Evolutionary conservation across 2,113 vertebrate species (phyloP).

Genomic region (Setophaga kirtlandii): DNA sequence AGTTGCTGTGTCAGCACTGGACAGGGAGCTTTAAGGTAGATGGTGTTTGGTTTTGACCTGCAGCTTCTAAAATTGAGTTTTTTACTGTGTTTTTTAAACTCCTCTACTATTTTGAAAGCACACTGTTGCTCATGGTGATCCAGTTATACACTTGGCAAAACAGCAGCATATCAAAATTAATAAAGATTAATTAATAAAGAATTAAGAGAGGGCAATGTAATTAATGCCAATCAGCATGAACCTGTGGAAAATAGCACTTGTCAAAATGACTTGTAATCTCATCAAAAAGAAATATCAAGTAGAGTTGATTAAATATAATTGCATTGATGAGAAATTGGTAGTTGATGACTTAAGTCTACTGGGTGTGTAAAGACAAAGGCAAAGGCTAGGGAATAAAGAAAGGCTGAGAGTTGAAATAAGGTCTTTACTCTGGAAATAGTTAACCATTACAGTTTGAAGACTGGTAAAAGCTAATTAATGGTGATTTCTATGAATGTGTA

Average conservation of each 20-base stretch:
- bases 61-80: background rate
- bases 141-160: background rate
- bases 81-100: background rate
- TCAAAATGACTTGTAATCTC: conserved; percentile 55
- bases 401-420: background rate
- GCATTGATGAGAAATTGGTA: conserved; percentile 6
- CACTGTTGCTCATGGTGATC: background rate
- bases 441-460: background rate
- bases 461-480: background rate
- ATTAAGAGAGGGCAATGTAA: conserved; percentile 40
- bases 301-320: conserved; percentile 62
- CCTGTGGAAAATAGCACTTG: conserved; percentile 31
- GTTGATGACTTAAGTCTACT: conserved; percentile 1
- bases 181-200: conserved; percentile 59
- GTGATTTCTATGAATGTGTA: background rate
- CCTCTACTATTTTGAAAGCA: background rate
- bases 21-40: background rate
- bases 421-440: background rate
- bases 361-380: background rate
- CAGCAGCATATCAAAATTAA: conserved; percentile 17
- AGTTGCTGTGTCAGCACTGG: background rate
- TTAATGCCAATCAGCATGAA: conserved; percentile 53
- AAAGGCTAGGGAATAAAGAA: background rate
- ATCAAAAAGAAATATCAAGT: conserved; percentile 56
- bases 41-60: background rate